A percentile compares a stretch with the other conserved stretches of the same genome.
phyloP scores from a whole-genome alignment of 2,888 invertebrate genomes.

The Lathronympha strigana region DNA sequence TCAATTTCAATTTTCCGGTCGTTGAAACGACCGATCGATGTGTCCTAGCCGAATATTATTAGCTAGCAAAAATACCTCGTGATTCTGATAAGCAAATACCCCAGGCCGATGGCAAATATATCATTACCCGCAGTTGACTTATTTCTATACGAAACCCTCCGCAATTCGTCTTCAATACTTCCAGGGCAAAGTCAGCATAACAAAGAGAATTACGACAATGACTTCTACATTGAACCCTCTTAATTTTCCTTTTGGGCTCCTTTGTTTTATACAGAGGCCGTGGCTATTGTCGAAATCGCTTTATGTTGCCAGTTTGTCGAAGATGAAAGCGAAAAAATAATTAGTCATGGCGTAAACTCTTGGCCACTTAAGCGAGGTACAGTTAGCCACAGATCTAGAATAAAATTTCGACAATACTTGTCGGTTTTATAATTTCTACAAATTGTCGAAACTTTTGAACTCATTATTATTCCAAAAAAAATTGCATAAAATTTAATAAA shows the following conservation, averaged over 20 bases:
- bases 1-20: conserved; percentile 15
- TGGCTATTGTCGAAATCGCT: conserved; percentile 65
- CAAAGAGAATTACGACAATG: conserved; percentile 68
- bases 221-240: conserved; percentile 58
- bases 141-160: conserved; percentile 44
- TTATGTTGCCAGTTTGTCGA: conserved; percentile 58
- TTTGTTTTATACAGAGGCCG: conserved; percentile 64
- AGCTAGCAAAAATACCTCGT: conserved; percentile 18
- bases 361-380: conserved; percentile 42
- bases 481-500: not conserved
- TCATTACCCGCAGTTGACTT: conserved; percentile 40
- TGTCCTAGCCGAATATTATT: conserved; percentile 8
- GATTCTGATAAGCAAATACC: conserved; percentile 40
- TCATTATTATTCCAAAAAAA: not conserved
- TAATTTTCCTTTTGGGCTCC: conserved; percentile 64
- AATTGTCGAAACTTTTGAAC: too few relatives aligned
- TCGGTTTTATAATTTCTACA: not conserved
- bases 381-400: not conserved
- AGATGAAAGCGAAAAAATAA: conserved; percentile 71
- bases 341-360: conserved; percentile 57
- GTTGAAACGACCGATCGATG: not conserved
- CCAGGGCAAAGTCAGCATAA: conserved; percentile 52
- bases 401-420: not conserved
- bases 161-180: conserved; percentile 49
- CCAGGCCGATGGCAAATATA: conserved; percentile 33